These are phyloP conservation scores for Echeneis naucrates DNA, from an alignment of 2,797 vertebrate genomes.

Conservation along the genomic window DNA sequence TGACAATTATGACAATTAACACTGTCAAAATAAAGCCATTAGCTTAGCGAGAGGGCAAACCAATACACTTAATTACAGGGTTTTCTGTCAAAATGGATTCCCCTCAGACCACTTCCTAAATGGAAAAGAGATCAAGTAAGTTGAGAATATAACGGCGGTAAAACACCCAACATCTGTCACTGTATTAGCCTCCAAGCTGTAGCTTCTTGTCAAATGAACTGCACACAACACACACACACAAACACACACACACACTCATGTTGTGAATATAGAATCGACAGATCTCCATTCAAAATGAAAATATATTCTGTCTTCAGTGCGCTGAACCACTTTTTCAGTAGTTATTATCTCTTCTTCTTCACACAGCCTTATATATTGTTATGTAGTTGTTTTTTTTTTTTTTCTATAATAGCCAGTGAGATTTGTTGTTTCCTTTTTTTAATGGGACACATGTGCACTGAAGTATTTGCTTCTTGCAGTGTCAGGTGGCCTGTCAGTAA, in stretches of 20 bases:
- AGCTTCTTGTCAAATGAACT: conserved; percentile 40
- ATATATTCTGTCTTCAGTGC: background rate
- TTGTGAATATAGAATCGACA: background rate
- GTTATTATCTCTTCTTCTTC: background rate
- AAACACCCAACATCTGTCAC: conserved; percentile 62
- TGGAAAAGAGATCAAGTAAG: conserved; percentile 27
- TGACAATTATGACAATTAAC: conserved; percentile 87
- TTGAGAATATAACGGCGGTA: conserved; percentile 21
- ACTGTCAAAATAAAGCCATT: conserved; percentile 88
- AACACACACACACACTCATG: background rate
- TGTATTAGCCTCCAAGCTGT: conserved; percentile 44
- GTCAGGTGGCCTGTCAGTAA: background rate
- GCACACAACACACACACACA: background rate
- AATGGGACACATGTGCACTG: background rate
- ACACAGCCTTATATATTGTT: background rate
- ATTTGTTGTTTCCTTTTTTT: background rate
- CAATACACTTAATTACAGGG: conserved; percentile 83
- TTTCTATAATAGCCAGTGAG: background rate
- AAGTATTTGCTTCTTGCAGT: too few species aligned
- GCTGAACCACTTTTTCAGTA: background rate
- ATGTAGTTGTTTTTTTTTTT: background rate
- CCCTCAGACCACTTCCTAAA: conserved; percentile 65
- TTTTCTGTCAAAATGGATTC: conserved; percentile 80
- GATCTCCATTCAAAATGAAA: background rate
- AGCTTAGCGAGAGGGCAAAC: conserved; percentile 76